Evolutionary conservation across 2,113 vertebrate genomes (phyloP).

Genomic region (Benitochromis conjunctus): DNA sequence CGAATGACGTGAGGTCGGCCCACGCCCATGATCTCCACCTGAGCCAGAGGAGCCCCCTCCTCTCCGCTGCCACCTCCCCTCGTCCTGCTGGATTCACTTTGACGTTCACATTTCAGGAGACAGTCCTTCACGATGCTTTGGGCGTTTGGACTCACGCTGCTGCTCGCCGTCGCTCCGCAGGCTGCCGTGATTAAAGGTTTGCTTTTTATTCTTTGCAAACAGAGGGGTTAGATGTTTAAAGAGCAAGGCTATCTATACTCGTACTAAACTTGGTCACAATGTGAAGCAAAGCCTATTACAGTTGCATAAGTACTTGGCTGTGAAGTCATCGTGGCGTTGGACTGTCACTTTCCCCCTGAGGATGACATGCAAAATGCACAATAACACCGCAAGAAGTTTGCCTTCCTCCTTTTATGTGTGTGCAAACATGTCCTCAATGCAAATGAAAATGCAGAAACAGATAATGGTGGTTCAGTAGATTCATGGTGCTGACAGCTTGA

Average conservation of each 20-base stretch:
- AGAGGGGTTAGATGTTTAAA: neutral
- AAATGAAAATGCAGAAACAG: neutral
- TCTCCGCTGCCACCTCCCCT: neutral
- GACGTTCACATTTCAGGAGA: neutral
- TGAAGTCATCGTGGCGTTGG: neutral
- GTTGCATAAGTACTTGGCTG: slow-evolving; percentile 38
- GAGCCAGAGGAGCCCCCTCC: slow-evolving; percentile 17
- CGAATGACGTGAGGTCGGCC: neutral
- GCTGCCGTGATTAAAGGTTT: slow-evolving; percentile 76
- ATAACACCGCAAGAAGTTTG: neutral
- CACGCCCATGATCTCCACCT: slow-evolving; percentile 18
- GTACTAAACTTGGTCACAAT: slow-evolving; percentile 4
- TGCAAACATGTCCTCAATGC: neutral
- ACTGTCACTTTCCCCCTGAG: neutral
- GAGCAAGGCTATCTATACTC: neutral
- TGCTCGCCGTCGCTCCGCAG: slow-evolving; percentile 72
- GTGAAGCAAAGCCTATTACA: slow-evolving; percentile 39
- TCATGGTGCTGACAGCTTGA: slow-evolving; percentile 4
- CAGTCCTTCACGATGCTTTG: slow-evolving; percentile 73
- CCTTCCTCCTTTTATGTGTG: neutral
- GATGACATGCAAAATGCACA: neutral
- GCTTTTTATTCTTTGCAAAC: neutral
- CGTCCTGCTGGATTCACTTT: slow-evolving; percentile 1
- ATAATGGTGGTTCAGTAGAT: neutral
- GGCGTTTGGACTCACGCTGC: slow-evolving; percentile 70